A percentile compares a stretch with the other conserved stretches of the same genome.
phyloP scores from a whole-genome alignment of 2,113 vertebrate species.

The Cyprinodon brontotheroides region DNA sequence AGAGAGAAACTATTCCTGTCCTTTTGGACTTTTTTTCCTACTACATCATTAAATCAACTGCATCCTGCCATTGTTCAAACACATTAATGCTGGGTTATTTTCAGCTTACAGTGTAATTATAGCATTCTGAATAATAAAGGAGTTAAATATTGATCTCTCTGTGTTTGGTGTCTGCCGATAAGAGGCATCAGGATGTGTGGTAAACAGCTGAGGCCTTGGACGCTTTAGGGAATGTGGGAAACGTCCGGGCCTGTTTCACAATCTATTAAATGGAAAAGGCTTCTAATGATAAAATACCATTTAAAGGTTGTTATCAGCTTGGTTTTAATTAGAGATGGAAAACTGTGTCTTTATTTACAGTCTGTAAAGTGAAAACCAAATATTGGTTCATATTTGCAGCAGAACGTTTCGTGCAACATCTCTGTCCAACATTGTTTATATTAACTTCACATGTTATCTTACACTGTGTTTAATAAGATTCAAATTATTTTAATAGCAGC shows the following conservation, averaged over 20 bases:
- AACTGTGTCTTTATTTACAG: not conserved
- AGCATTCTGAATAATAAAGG: not conserved
- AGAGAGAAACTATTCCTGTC: not conserved
- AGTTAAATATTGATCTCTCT: not conserved
- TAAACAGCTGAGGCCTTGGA: constrained; percentile 2
- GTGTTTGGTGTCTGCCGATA: constrained; percentile 25
- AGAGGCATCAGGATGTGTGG: not conserved
- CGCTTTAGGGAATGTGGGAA: constrained; percentile 8
- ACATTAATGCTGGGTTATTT: not conserved
- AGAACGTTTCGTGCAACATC: not conserved
- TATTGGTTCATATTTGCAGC: not conserved
- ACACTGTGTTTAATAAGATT: not conserved
- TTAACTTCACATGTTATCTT: not conserved
- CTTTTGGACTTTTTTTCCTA: not conserved
- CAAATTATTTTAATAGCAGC: no score
- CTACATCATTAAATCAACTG: not conserved
- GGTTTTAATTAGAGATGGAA: constrained; percentile 22
- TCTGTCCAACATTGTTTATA: not conserved
- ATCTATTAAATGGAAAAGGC: constrained; percentile 39
- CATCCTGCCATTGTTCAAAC: not conserved
- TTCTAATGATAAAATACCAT: constrained; percentile 28
- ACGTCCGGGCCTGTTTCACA: constrained; percentile 24
- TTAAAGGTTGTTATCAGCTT: constrained; percentile 21
- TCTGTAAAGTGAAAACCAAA: not conserved
- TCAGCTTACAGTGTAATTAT: constrained; percentile 11